Base-by-base conservation (phyloP, 2,113 vertebrate genomes). In the Parotia lawesii region DNA sequence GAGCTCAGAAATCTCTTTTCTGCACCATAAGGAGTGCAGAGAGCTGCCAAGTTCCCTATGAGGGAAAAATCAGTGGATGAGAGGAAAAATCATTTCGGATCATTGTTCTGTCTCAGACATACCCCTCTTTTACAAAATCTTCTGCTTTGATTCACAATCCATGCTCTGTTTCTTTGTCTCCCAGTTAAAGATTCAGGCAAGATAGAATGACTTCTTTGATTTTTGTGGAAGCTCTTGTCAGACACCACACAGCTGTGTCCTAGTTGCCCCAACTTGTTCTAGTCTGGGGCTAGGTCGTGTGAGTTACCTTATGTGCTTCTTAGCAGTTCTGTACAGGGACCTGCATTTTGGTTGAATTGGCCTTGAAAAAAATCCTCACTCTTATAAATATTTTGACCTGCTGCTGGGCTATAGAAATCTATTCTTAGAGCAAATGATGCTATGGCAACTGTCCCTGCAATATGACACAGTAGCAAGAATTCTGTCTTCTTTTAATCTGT, bases 391-490 rank as follows among this genome's bases (percentile, higher is more conserved):
- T 94, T 97, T 93, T 94, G 94, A 95, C 93, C 94, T 86, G 56
- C 75, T 73, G 28, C 85, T 7, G 37, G 82, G 82, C 85, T 91
- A 45, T 71, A 93, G 72, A 90, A 93, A 91, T 77, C 91, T 95
- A 85, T 93, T 96, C 82, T 95, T 94, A 93, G 93, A 85, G 54
- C 56, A 80, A 90, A 87, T 35, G 82, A 44, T 95, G 64, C 89
- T 91, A 96, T 97, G 91, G 94, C 94, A 97, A 97, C 94, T 90
- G 78, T 79, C 93, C 82, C 87, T 87, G 85, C 67, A 88, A 83
- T 90, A 93, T 84, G 83, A 95, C 89, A 95, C 56, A 90, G 62
- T 57, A 95, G 31, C 71, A 93, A 93, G 64, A 82, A 83, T 93
- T 82, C 56, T 93, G 10, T 73, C 78, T 95, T 92, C 91, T 86